Conservation (phyloP, 2,888 invertebrate species). For the Conistra vaccinii region DNA sequence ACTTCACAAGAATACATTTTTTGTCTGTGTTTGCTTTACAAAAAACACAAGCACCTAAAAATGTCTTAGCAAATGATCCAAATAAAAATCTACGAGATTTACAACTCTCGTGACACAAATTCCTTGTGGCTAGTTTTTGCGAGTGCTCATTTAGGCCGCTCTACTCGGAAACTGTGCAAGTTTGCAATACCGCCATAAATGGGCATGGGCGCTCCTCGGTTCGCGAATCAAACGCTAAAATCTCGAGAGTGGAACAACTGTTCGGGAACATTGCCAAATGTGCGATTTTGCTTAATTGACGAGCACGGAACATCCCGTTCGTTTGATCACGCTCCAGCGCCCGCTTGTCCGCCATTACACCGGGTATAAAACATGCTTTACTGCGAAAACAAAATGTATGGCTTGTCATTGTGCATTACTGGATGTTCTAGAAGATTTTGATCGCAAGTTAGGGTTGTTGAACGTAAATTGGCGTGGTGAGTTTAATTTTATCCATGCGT, state of each 20-base stretch:
- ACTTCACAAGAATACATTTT: slow-evolving; percentile 46
- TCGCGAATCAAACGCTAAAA: slow-evolving; percentile 77
- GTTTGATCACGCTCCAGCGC: slow-evolving; percentile 84
- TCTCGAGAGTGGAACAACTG: slow-evolving; percentile 81
- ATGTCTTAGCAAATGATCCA: slow-evolving; percentile 45
- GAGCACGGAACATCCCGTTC: slow-evolving; percentile 81
- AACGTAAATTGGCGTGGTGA: slow-evolving; percentile 77
- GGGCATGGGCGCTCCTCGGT: slow-evolving; percentile 74
- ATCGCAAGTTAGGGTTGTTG: slow-evolving; percentile 71
- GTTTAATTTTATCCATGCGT: slow-evolving; percentile 70
- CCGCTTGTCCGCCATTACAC: slow-evolving; percentile 71
- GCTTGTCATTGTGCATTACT: slow-evolving; percentile 62
- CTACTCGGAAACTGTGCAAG: slow-evolving; percentile 41
- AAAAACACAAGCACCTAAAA: slow-evolving; percentile 43
- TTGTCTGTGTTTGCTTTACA: slow-evolving; percentile 33
- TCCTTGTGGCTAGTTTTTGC: slow-evolving; percentile 58
- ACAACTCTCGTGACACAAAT: slow-evolving; percentile 57
- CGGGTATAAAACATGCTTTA: slow-evolving; percentile 76
- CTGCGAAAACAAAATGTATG: slow-evolving; percentile 66
- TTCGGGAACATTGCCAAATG: slow-evolving; percentile 87
- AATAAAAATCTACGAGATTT: slow-evolving; percentile 53
- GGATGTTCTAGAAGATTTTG: slow-evolving; percentile 51
- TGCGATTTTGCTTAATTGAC: slow-evolving; percentile 87
- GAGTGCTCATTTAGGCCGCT: slow-evolving; percentile 39
- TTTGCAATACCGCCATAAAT: slow-evolving; percentile 78